A percentile compares a stretch with the other conserved stretches of the same genome.
Evolutionary conservation across 2,888 invertebrate species (phyloP).

Genomic region (Galerucella pusilla): DNA sequence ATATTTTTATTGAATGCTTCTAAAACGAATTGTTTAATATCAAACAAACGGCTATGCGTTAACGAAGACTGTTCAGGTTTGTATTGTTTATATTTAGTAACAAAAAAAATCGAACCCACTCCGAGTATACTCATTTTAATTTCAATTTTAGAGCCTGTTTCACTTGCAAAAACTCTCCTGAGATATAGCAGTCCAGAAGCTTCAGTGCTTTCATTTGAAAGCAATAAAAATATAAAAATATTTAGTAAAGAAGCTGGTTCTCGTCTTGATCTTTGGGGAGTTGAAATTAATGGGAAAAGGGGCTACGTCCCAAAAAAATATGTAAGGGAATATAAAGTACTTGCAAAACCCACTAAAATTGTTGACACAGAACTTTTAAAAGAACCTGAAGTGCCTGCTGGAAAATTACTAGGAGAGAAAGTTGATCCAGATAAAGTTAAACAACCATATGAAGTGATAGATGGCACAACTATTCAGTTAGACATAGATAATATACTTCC

Average conservation of each 20-base stretch:
- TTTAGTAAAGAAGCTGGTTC: slow-evolving; percentile 78
- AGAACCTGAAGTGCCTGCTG: slow-evolving; percentile 51
- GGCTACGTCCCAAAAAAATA: slow-evolving; percentile 74
- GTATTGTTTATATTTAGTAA: slow-evolving; percentile 37
- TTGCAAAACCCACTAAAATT: slow-evolving; percentile 59
- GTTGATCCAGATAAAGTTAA: slow-evolving; percentile 56
- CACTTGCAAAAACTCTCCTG: slow-evolving; percentile 71
- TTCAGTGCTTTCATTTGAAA: slow-evolving; percentile 72
- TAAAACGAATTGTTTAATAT: slow-evolving; percentile 65
- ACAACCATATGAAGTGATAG: slow-evolving; percentile 67
- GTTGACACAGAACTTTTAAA: slow-evolving; percentile 64
- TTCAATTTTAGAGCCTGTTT: slow-evolving; percentile 66
- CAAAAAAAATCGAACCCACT: slow-evolving; percentile 13
- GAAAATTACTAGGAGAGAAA: slow-evolving; percentile 7
- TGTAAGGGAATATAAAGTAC: slow-evolving; percentile 71
- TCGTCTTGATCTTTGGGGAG: slow-evolving; percentile 74
- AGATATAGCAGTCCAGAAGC: slow-evolving; percentile 69
- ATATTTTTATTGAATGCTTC: slow-evolving; percentile 59
- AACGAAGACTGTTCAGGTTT: slow-evolving; percentile 78
- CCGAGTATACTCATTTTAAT: slow-evolving; percentile 8
- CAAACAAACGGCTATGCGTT: slow-evolving; percentile 77
- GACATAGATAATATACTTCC: slow-evolving; percentile 46
- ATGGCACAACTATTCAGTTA: slow-evolving; percentile 74
- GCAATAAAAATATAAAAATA: slow-evolving; percentile 70
- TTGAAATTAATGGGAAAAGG: slow-evolving; percentile 73